These are phyloP conservation scores for Macroglossus sobrinus DNA, from an alignment of 2,113 vertebrate genomes.

Conservation along the genomic window DNA sequence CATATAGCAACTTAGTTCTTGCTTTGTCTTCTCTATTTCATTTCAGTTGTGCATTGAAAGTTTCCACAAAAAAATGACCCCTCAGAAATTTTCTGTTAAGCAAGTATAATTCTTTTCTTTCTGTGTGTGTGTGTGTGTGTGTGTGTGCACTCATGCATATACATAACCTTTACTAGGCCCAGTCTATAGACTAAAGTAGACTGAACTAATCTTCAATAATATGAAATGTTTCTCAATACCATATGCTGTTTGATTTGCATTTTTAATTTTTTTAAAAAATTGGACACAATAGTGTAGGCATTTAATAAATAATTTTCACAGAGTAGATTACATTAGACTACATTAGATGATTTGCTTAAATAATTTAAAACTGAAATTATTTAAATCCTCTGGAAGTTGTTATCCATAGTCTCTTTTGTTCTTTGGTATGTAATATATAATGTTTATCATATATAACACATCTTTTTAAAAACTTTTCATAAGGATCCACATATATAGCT, in stretches of 20 bases:
- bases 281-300: background rate
- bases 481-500: background rate
- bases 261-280: background rate
- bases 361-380: background rate
- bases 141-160: accelerated
- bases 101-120: background rate
- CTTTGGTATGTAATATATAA: background rate
- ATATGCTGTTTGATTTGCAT: background rate
- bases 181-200: background rate
- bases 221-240: background rate
- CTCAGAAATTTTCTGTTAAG: background rate
- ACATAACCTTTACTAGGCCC: background rate
- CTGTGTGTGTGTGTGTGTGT: background rate
- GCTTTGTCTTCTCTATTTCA: background rate
- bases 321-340: background rate
- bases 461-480: background rate
- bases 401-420: background rate
- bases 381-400: background rate
- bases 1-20: background rate
- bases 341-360: background rate
- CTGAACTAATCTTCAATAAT: background rate
- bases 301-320: background rate
- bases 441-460: background rate
- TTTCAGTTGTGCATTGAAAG: accelerated
- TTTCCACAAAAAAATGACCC: background rate